A percentile compares a stretch with the other conserved stretches of the same genome.
Evolutionary conservation across 2,113 vertebrate genomes (phyloP).

Genomic region (Pachyramphus minor): DNA sequence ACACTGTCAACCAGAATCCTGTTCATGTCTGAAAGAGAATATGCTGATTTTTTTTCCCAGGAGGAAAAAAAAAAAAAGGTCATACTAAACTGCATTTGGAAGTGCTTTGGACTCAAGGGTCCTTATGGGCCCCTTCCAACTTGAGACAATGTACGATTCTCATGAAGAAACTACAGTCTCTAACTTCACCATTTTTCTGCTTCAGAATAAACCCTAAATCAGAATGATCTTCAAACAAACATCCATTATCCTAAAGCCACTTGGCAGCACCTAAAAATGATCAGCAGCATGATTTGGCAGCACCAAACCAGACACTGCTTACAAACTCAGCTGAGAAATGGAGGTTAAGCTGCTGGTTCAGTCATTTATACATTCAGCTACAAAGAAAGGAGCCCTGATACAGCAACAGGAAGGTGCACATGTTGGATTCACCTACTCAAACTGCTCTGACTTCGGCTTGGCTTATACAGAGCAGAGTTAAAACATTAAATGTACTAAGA

Average conservation of each 20-base stretch:
- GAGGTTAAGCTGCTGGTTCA: background rate
- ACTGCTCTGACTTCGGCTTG: background rate
- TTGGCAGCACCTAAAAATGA: background rate
- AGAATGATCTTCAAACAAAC: background rate
- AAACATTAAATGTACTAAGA: background rate
- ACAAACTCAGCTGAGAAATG: background rate
- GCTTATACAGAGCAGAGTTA: background rate
- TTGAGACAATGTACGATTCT: background rate
- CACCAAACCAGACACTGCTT: background rate
- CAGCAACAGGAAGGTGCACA: accelerated
- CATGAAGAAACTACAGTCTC: background rate
- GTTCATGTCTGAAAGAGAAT: background rate
- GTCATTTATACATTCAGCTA: background rate
- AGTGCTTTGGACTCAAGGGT: background rate
- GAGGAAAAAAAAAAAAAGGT: background rate
- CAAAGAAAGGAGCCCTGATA: background rate
- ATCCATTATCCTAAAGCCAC: too few species aligned
- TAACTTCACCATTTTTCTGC: background rate
- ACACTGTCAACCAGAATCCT: background rate
- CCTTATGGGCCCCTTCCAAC: background rate
- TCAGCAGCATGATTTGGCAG: background rate
- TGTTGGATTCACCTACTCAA: background rate
- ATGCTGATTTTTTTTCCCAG: background rate
- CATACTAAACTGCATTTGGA: background rate
- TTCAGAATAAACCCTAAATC: background rate